A percentile compares a stretch with the other conserved stretches of the same genome.
phyloP scores from a whole-genome alignment of 2,797 vertebrate genomes.

The Ispidina lecontei region DNA sequence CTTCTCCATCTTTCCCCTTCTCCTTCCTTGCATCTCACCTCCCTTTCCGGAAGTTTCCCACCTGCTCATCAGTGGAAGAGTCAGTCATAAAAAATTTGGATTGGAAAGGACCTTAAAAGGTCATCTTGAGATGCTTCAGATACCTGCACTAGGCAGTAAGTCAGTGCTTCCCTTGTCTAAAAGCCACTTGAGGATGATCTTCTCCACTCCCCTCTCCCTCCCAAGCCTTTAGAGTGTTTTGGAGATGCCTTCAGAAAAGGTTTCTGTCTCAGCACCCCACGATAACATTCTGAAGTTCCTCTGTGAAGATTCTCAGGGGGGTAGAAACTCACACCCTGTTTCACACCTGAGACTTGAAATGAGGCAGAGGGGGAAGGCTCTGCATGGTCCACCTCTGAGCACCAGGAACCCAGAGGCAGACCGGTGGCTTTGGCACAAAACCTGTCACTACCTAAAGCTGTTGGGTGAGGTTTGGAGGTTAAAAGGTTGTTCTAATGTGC shows the following conservation, averaged over 20 bases:
- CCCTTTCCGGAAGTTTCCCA: background rate
- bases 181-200: background rate
- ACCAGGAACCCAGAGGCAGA: rapidly evolving
- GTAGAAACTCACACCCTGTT: background rate
- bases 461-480: background rate
- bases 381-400: background rate
- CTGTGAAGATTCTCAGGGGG: background rate
- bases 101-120: background rate
- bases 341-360: background rate
- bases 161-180: background rate
- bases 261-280: background rate
- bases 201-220: background rate
- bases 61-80: background rate
- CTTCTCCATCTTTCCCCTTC: background rate
- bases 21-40: background rate
- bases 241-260: background rate
- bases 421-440: background rate
- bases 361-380: rapidly evolving
- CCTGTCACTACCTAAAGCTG: background rate
- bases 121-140: background rate
- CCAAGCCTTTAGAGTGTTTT: background rate
- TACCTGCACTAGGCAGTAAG: background rate
- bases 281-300: background rate
- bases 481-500: background rate
- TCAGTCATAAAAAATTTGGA: background rate